A percentile compares a stretch with the other conserved stretches of the same genome.
phyloP scores from a whole-genome alignment of 2,888 invertebrate genomes.

The Napeogenes sylphis region DNA sequence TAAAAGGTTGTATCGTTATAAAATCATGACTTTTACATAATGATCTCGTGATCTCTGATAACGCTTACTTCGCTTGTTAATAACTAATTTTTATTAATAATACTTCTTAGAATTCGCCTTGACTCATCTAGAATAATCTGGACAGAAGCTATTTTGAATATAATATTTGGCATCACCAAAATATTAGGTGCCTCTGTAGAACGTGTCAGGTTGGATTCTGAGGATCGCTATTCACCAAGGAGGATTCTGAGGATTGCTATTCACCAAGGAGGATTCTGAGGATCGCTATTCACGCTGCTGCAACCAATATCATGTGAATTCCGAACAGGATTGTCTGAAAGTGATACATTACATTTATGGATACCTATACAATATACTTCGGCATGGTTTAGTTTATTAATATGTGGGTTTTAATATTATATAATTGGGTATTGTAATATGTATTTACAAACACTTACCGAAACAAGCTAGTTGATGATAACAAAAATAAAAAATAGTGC shows the following conservation, averaged over 20 bases:
- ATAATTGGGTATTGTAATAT: too few relatives aligned
- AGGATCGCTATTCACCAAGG: not conserved
- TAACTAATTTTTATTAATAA: not conserved
- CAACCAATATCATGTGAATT: conserved; percentile 3
- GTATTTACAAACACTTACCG: too few relatives aligned
- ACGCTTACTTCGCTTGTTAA: too few relatives aligned
- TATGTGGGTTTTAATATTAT: too few relatives aligned
- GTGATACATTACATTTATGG: not conserved
- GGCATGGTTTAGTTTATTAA: too few relatives aligned
- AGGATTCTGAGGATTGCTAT: too few relatives aligned
- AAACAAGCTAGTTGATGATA: too few relatives aligned
- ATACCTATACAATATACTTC: too few relatives aligned
- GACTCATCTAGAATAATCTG: too few relatives aligned
- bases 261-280: not conserved
- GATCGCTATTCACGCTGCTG: not conserved
- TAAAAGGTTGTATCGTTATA: not conserved
- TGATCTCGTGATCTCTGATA: too few relatives aligned
- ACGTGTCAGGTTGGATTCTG: not conserved
- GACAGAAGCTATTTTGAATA: not conserved
- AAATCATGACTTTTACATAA: too few relatives aligned
- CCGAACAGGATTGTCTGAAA: conserved; percentile 7
- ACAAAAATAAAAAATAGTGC: too few relatives aligned
- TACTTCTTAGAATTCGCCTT: not conserved
- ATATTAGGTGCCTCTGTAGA: conserved; percentile 3
- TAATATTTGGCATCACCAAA: not conserved